Base-by-base conservation (phyloP, 2,797 vertebrate species). In the Hypotaenidia philippensis region DNA sequence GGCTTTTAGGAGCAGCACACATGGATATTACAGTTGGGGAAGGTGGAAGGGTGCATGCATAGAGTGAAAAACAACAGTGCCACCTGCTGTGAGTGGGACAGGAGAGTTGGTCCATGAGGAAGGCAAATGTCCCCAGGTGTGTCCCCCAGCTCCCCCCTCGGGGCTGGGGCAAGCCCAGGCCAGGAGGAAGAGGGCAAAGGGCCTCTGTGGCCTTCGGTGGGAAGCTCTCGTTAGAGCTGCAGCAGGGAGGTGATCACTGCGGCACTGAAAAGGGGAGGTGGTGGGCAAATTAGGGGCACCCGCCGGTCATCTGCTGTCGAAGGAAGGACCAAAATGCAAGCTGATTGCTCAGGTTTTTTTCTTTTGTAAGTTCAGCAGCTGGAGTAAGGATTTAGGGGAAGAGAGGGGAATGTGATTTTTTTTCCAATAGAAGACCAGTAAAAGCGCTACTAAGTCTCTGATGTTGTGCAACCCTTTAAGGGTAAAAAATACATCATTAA, bases 51-150 rank as follows among this genome's bases (percentile, higher is more conserved):
- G 38, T 9, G 14, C 11, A 3, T 1, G 19, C 4, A 7, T 5
- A 9, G 26, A 38, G 55, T 63, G 83, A 83, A 63, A 87, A 76
- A 36, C 71, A 83, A 74, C 76, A 93, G 92, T 96, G 95, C 94
- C 95, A 90, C 81, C 95, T 95, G 86, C 61, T 96, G 90, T 72
- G 87, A 89, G 41, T 50, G 86, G 74, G 21, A 22, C 38, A 15
- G 55, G 88, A 61, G 26, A 47, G 40, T 38, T 92, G 5, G 9
- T 26, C 65, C 57, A 2, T 4, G 71, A 52, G n/a, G 72, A 38
- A 26, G 31, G 11, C 9, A 34, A 27, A 53, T 17, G 55, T 69
- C 8, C 49, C 23, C 45, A 4, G 7, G 5, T 20, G 14, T 9
- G 14, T 41, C 40, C 22, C 55, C 79, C 41, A 31, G 80, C 59